Evolutionary conservation across 2,113 vertebrate species (phyloP).

Genomic region (Scomber japonicus): DNA sequence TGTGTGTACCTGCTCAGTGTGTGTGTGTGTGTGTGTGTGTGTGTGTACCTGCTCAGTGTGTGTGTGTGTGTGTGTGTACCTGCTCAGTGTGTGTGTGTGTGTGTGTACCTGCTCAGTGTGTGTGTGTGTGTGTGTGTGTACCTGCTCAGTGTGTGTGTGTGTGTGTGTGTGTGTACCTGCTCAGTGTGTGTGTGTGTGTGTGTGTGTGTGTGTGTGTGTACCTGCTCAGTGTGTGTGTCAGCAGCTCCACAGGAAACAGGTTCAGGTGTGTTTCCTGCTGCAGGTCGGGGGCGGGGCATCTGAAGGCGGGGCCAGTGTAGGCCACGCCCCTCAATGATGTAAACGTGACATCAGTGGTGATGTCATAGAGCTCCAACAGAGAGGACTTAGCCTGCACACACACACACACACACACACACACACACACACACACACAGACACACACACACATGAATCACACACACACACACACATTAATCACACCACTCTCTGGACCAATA

Average conservation of each 20-base stretch:
- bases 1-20: neutral
- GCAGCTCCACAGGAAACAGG: slow-evolving; percentile 55
- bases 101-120: too few relatives aligned
- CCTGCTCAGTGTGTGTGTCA: slow-evolving; percentile 61
- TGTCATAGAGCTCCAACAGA: slow-evolving; percentile 54
- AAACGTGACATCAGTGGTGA: slow-evolving; percentile 33
- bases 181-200: neutral
- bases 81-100: slow-evolving; percentile 8
- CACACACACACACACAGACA: neutral
- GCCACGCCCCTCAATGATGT: slow-evolving; percentile 35
- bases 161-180: neutral
- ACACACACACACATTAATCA: neutral
- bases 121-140: too few relatives aligned
- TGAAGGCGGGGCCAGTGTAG: slow-evolving; percentile 57
- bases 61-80: slow-evolving; percentile 1
- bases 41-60: slow-evolving; percentile 21
- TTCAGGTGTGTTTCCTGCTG: slow-evolving; percentile 31
- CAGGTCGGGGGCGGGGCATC: slow-evolving; percentile 17
- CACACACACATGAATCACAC: neutral
- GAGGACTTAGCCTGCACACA: slow-evolving; percentile 35
- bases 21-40: slow-evolving; percentile 16
- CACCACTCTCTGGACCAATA: neutral
- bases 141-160: too few relatives aligned
- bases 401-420: slow-evolving; percentile 20
- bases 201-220: slow-evolving; percentile 31